Evolutionary conservation across 1,140 invertebrate species (phyloP), one percentile per base, ranked within the genome.

Genomic region (Chymomyza costata): DNA sequence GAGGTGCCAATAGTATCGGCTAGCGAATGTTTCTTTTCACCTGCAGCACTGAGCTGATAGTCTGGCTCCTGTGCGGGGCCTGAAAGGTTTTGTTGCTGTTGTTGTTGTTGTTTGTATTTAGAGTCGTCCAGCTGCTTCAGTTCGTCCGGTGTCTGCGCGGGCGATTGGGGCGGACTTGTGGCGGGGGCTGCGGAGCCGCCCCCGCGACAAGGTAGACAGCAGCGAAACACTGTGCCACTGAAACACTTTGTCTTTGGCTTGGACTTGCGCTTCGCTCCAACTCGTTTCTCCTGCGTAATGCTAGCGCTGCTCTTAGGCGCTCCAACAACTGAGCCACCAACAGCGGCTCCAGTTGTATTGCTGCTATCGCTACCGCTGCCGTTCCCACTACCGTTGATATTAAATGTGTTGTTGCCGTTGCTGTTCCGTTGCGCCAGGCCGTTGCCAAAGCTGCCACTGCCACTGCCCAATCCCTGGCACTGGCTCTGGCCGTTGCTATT

Each of bases 121-220:
- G 17, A 25, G n/a, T 30, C n/a, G 7, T 44, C 45, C 21, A 34
- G 32, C 13, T 34, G 48, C 38, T 68, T 82, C 15, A 60, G 49
- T 56, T 73, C 80, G 58, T 83, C 74, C 61, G 68, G 61, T 65
- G 70, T 61, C 44, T 59, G 67, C 51, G 60, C 71, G 40, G 84
- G 80, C 44, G 82, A 82, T 69, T 76, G 69, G 59, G 82, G 81
- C 69, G 82, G 81, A 80, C 84, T 85, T 86, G 84, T 86, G 65
- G 84, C 86, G 86, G 87, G 87, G 87, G 88, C 87, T 87, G 86
- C 86, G 86, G 88, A 88, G 87, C 82, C 82, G 81, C 88, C 88
- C 88, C 88, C 89, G 86, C 88, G 89, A 88, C 88, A 90, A 88
- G 88, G 89, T 88, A 89, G 87, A 87, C 89, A 90, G 87, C 88